phyloP scores from a whole-genome alignment of 2,888 invertebrate genomes.

The Pterostichus niger region DNA sequence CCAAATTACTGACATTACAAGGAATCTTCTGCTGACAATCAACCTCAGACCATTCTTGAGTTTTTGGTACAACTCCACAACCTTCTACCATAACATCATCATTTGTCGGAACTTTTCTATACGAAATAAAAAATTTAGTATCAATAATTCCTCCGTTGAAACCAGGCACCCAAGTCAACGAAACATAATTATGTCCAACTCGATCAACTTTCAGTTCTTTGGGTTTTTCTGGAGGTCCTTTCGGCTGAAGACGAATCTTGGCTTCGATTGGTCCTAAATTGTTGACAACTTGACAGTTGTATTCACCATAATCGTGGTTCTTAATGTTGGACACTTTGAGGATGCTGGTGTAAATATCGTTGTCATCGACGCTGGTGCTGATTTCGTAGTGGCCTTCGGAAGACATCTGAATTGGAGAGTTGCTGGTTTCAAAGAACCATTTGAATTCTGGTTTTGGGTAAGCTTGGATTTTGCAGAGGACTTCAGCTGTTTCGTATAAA shows the following conservation, averaged over 20 bases:
- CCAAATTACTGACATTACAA: constrained; percentile 91
- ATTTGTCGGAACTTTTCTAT: constrained; percentile 83
- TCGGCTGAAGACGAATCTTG: constrained; percentile 89
- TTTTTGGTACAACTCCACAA: constrained; percentile 81
- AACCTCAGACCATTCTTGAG: constrained; percentile 88
- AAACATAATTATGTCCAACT: constrained; percentile 88
- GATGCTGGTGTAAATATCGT: constrained; percentile 91
- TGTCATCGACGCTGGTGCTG: constrained; percentile 88
- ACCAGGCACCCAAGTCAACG: constrained; percentile 92
- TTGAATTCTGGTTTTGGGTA: constrained; percentile 96
- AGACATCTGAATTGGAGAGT: constrained; percentile 86
- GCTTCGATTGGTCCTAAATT: constrained; percentile 87
- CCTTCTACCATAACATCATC: constrained; percentile 82
- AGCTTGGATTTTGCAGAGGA: constrained; percentile 93
- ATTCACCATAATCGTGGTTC: constrained; percentile 94
- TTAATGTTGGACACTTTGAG: constrained; percentile 86
- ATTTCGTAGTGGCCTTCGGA: constrained; percentile 93
- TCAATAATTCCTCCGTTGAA: constrained; percentile 93
- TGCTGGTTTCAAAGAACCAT: constrained; percentile 91
- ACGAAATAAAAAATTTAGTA: constrained; percentile 93
- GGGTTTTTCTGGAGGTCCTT: constrained; percentile 93
- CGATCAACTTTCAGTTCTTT: constrained; percentile 85
- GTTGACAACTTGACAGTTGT: constrained; percentile 93
- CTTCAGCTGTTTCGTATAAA: constrained; percentile 89
- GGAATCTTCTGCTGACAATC: constrained; percentile 93